Conservation (phyloP, 2,113 vertebrate genomes). For the Seriola rivoliana region DNA sequence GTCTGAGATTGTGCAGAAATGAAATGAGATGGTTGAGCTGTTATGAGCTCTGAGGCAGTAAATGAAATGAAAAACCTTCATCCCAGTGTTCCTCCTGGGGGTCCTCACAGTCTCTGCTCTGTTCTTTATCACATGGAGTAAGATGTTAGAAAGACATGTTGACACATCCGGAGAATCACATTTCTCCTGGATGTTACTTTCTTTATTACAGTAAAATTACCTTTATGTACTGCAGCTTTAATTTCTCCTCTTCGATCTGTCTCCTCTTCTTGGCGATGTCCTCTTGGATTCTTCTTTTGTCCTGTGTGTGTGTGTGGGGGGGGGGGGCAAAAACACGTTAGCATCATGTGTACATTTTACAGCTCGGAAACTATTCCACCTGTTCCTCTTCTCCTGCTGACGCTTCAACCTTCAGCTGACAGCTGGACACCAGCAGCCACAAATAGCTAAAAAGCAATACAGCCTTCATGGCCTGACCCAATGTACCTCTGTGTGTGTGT, state of each 20-base stretch:
- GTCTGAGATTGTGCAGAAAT: constrained; percentile 14
- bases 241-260: constrained; percentile 94
- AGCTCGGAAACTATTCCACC: constrained; percentile 58
- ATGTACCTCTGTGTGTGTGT: constrained; percentile 28
- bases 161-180: background rate
- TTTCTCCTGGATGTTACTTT: background rate
- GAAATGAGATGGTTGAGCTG: background rate
- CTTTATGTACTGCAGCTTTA: constrained; percentile 96
- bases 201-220: constrained; percentile 68
- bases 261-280: constrained; percentile 93
- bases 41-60: background rate
- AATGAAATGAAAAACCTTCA: background rate
- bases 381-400: constrained; percentile 38
- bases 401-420: constrained; percentile 49
- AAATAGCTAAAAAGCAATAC: constrained; percentile 37
- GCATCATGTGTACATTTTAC: constrained; percentile 16
- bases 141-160: too few species aligned
- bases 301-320: too few species aligned
- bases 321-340: constrained; percentile 23
- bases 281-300: constrained; percentile 96
- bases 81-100: background rate
- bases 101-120: background rate
- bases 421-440: constrained; percentile 22
- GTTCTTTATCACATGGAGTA: background rate
- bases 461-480: background rate